Base-by-base conservation (phyloP, 1,140 invertebrate genomes). In the Ostrea edulis region DNA sequence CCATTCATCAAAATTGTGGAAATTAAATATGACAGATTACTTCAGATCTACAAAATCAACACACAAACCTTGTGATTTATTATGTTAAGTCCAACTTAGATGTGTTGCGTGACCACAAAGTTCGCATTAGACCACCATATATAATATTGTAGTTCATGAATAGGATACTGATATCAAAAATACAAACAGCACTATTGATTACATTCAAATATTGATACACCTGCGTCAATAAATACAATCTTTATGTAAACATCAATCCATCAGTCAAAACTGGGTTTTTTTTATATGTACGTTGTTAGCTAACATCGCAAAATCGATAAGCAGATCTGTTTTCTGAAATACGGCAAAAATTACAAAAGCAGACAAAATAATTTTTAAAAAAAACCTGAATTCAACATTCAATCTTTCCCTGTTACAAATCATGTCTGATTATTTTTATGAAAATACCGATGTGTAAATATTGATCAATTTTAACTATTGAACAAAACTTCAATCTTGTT, bases 11-110 rank as follows among this genome's bases (percentile, higher is more conserved):
- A 25, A 29, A 35, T 71, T 12, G 29, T 77, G 68, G 11, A 77
- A 29, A 77, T 77, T n/a, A 77, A 35, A 14, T 77, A 29, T 77
- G 68, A 77, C 68, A 77, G 68, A 77, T 77, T 12, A 77, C 29
- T 77, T 12, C 25, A 35, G 22, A 35, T 35, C 0, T 35, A 25
- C 29, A 14, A 35, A 77, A 29, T 77, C 25, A 29, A 29, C 8
- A 29, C 68, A 77, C 25, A 77, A 25, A 11, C 68, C 29, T 35
- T 14, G 29, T 77, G 68, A 77, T 77, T 29, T 29, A 77, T 77
- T 22, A 77, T 44, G 12, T 12, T 29, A 29, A 5, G 1, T 29
- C 4, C 9, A 29, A 44, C 68, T 29, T 29, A 3, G 17, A 11
- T 77, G 68, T 77, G 12, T 29, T 35, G 14, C 4, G 68, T 77